Evolutionary conservation across 2,113 vertebrate species (phyloP), one percentile per base, ranked within the genome.

Genomic region (Nyctibius bracteatus): DNA sequence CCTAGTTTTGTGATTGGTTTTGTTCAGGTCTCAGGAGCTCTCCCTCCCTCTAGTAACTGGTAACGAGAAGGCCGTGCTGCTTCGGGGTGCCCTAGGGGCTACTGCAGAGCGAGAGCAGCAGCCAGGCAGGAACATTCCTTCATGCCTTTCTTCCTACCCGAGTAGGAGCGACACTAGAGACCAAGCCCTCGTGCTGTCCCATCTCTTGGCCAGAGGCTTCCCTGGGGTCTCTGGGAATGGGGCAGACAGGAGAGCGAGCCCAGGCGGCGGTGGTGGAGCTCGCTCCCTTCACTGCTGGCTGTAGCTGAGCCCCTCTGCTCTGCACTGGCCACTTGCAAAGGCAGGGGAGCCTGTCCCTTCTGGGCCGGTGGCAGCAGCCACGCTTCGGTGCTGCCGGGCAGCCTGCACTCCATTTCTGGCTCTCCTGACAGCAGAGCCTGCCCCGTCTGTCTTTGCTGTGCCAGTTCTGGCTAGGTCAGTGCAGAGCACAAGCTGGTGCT

Each of bases 1-100:
- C 98, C 97, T 98, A 98, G 97, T 97, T 98, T 95, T 98, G 97
- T 98, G 98, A 97, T 92, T 98, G 98, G 98, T 98, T 98, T 98
- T 96, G 92, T 98, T 98, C 96, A 97, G 97, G 96, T 96, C 96
- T 97, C 94, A 96, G 94, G 97, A 95, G 92, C 86, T 96, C 81
- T 91, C 91, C 90, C 88, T 96, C 92, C 94, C 88, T 96, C 77
- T 86, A 95, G 82, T 75, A 93, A 90, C 52, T 90, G 90, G 63
- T 84, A 81, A 47, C 0, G 43, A 59, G 79, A 93, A 81, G 93
- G 95, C 85, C 8, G 12, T 61, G 58, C 83, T 87, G 91, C 92
- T 73, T 0, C 92, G 94, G 89, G 83, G 39, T 11, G 12, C 80
- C 88, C 84, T 70, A 44, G 89, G 62, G 86, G 91, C 92, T 86